These are phyloP conservation scores for Caenorhabditis wallacei DNA, from an alignment of 2,888 invertebrate species.

Conservation along the genomic window DNA sequence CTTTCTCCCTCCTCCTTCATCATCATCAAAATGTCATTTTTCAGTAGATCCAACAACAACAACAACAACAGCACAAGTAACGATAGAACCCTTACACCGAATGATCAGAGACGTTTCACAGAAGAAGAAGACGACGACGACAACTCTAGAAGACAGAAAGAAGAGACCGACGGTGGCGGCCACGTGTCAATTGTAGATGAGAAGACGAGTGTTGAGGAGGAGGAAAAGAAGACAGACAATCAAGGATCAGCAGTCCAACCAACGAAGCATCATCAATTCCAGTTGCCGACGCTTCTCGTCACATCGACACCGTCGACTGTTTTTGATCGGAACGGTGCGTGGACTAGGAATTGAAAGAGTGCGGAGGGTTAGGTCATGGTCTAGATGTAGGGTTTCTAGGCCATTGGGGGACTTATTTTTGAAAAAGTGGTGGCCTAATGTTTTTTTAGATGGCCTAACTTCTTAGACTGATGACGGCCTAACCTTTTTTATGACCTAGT, in stretches of 20 bases:
- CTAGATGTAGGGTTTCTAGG: no score
- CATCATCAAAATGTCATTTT: background rate
- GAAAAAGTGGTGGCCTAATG: no score
- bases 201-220: background rate
- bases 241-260: background rate
- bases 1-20: background rate
- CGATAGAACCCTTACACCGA: constrained; percentile 9
- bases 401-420: no score
- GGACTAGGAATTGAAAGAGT: background rate
- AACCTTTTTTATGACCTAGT: no score
- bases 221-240: background rate
- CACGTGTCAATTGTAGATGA: constrained; percentile 39
- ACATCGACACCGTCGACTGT: constrained; percentile 57
- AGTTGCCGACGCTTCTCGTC: constrained; percentile 57
- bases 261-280: constrained; percentile 21
- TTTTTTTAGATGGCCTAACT: no score
- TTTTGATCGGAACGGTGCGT: constrained; percentile 51
- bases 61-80: background rate
- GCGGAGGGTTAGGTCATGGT: no score
- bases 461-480: no score
- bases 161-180: constrained; percentile 1
- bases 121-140: background rate
- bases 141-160: background rate
- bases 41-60: background rate
- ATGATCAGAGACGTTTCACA: constrained; percentile 14